Conservation (phyloP, 1,140 invertebrate genomes). For the Procambarus virginalis region DNA sequence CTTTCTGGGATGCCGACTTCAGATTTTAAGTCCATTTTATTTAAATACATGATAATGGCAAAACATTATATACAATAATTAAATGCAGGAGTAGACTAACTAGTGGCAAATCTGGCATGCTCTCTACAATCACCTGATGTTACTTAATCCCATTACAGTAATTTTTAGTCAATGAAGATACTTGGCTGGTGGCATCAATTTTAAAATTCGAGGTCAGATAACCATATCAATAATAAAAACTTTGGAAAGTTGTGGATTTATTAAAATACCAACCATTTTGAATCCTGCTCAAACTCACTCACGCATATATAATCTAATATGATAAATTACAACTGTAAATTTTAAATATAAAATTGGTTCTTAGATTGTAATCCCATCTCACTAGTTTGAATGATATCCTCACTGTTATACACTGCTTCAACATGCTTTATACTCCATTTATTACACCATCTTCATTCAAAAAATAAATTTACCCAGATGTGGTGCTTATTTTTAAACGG, state of each 20-base stretch:
- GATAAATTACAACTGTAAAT: background rate
- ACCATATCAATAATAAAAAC: too few relatives aligned
- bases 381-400: background rate
- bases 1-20: constrained; percentile 7
- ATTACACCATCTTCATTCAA: background rate
- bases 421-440: background rate
- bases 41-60: too few relatives aligned
- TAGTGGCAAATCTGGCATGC: background rate
- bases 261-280: too few relatives aligned
- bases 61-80: too few relatives aligned
- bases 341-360: background rate
- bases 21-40: background rate
- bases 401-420: too few relatives aligned
- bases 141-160: background rate
- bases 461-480: background rate
- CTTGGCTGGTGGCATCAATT: too few relatives aligned
- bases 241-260: too few relatives aligned
- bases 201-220: too few relatives aligned
- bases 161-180: background rate
- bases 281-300: too few relatives aligned
- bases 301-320: too few relatives aligned
- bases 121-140: constrained; percentile 14
- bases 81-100: too few relatives aligned
- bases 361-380: background rate
- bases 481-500: background rate